Conservation (phyloP, 2,888 invertebrate genomes). For the Clunio marinus region DNA sequence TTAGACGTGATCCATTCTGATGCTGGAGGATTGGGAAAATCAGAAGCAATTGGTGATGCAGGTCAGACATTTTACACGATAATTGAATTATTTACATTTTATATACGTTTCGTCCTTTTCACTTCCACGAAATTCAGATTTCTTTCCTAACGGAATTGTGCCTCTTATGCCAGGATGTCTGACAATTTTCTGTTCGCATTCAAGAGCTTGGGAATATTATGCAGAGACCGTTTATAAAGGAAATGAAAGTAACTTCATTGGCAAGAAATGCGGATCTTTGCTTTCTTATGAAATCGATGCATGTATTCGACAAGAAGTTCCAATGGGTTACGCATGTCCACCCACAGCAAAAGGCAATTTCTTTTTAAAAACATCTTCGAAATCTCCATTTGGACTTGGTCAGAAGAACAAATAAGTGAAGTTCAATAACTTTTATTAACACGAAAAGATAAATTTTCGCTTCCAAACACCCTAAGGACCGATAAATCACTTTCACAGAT, state of each 20-base stretch:
- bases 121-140: too few species aligned
- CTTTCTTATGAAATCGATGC: conserved; percentile 34
- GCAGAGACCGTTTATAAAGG: conserved; percentile 49
- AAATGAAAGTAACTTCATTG: conserved; percentile 48
- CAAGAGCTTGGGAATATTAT: conserved; percentile 47
- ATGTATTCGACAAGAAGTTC: conserved; percentile 43
- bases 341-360: conserved; percentile 47
- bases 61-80: conserved; percentile 17
- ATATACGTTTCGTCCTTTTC: too few species aligned
- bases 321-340: conserved; percentile 48
- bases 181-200: conserved; percentile 46
- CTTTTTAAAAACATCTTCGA: conserved; percentile 47
- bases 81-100: neutral
- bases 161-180: conserved; percentile 44
- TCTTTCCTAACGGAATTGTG: conserved; percentile 33
- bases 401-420: neutral
- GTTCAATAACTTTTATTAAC: conserved; percentile 19
- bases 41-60: conserved; percentile 36
- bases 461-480: neutral
- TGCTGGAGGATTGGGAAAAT: conserved; percentile 31
- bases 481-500: conserved; percentile 20
- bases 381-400: conserved; percentile 44
- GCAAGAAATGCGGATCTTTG: conserved; percentile 46
- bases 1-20: conserved; percentile 35
- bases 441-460: neutral